Conservation (phyloP, 2,797 vertebrate genomes). For the Galaxias olidus region DNA sequence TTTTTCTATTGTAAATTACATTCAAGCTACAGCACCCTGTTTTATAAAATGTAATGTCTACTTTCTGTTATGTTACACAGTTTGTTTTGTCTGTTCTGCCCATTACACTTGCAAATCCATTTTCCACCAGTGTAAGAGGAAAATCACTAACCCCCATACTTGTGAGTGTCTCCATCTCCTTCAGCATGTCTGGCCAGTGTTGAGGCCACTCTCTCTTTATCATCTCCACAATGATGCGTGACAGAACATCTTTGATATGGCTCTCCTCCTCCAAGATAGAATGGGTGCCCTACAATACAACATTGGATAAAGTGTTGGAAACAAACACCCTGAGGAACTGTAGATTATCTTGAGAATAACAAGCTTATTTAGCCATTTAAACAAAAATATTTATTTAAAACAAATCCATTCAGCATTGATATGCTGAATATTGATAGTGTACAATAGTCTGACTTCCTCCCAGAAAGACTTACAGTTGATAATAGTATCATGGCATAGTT, state of each 20-base stretch:
- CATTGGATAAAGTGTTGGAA: too few species aligned
- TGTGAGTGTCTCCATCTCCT: constrained; percentile 90
- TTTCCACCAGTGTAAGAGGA: neutral
- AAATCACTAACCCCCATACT: constrained; percentile 83
- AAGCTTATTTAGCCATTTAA: neutral
- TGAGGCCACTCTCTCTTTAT: constrained; percentile 99
- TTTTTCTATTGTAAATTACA: too few species aligned
- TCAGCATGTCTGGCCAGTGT: constrained; percentile 95
- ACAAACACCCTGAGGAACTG: too few species aligned
- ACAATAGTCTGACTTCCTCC: neutral
- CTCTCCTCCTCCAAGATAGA: constrained; percentile 92
- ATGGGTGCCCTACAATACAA: constrained; percentile 81
- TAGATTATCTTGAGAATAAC: neutral
- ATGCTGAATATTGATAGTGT: too few species aligned
- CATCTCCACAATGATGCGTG: constrained; percentile 96
- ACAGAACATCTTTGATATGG: constrained; percentile 94
- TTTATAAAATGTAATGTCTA: too few species aligned
- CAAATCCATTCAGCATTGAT: neutral
- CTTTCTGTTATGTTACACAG: too few species aligned
- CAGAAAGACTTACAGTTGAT: constrained; percentile 78
- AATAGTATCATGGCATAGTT: constrained; percentile 92
- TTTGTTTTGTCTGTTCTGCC: too few species aligned
- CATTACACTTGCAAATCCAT: too few species aligned
- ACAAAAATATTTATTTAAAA: too few species aligned
- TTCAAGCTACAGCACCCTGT: too few species aligned